Base-by-base conservation (phyloP, 2,888 invertebrate genomes). In the Trichacis sp. region DNA sequence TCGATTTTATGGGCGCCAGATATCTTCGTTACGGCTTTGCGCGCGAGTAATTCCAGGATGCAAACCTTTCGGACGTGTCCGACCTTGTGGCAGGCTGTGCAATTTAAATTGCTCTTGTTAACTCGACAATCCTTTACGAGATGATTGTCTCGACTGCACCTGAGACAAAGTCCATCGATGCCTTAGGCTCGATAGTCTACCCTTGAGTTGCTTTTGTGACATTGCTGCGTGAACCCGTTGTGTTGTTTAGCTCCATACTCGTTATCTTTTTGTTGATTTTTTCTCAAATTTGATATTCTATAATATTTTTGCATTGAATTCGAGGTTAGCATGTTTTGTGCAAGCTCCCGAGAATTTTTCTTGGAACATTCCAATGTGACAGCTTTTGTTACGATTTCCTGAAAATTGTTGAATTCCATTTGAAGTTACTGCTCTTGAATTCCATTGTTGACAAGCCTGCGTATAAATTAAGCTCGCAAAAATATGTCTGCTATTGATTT, bases 131-230 rank as follows among this genome's bases (percentile, higher is more conserved):
- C n/a, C n/a, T n/a, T n/a, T n/a, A n/a, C 14, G 1, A 36, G n/a
- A 30, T 62, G 52, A 38, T 56, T 62, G 19, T 62, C 38, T 45
- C 45, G 51, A 0, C 53, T 52, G n/a, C 62, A 57, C 47, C 62
- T 38, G n/a, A 57, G 24, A 15, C 62, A 62, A 11, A 48, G 19
- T 43, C 48, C 49, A 17, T 53, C 42, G 11, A 57, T 52, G 9
- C 48, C 53, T 8, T 51, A 9, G 49, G 54, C 36, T 2, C 9
- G 8, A 12, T 43, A 54, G 40, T 54, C 14, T n/a, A 60, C 50
- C n/a, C 18, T 43, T 43, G 60, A 51, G 43, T 46, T 46, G 14
- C 8, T 4, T 47, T n/a, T 8, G 17, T 11, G 11, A 15, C 9
- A n/a, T 15, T 43, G 2, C 15, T 9, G 9, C n/a, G n/a, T n/a